These are phyloP conservation scores for Elachura formosa DNA, from an alignment of 2,113 vertebrate species.

Conservation along the genomic window DNA sequence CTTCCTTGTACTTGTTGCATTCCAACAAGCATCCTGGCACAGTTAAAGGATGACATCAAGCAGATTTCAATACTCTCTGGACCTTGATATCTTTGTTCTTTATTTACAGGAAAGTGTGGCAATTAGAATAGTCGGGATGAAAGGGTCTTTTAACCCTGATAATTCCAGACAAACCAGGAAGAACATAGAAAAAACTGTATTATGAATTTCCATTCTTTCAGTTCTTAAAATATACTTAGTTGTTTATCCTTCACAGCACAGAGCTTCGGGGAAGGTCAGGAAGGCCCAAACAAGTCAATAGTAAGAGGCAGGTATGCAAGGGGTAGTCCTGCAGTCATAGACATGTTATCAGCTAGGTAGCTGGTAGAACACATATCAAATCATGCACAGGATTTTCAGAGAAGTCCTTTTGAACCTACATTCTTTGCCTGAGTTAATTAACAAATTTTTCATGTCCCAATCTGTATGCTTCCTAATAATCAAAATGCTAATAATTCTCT, in stretches of 20 bases:
- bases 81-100: neutral
- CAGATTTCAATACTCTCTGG: neutral
- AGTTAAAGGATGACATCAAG: neutral
- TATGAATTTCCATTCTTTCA: neutral
- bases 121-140: neutral
- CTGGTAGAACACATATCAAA: neutral
- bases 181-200: neutral
- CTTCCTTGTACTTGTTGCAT: neutral
- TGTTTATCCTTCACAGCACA: neutral
- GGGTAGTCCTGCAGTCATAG: neutral
- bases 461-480: neutral
- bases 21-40: neutral
- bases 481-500: neutral
- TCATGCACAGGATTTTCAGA: neutral
- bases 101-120: neutral
- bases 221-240: neutral
- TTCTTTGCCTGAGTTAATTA: neutral
- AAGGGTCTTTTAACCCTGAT: neutral
- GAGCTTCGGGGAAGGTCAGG: neutral
- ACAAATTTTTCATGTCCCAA: neutral
- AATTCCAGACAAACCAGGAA: neutral
- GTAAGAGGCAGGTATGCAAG: neutral
- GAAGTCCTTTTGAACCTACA: neutral
- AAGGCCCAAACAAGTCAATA: neutral
- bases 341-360: neutral